Conservation (phyloP, 92 coral and sea anemone genomes). For the Epizoanthus illoricatus region DNA sequence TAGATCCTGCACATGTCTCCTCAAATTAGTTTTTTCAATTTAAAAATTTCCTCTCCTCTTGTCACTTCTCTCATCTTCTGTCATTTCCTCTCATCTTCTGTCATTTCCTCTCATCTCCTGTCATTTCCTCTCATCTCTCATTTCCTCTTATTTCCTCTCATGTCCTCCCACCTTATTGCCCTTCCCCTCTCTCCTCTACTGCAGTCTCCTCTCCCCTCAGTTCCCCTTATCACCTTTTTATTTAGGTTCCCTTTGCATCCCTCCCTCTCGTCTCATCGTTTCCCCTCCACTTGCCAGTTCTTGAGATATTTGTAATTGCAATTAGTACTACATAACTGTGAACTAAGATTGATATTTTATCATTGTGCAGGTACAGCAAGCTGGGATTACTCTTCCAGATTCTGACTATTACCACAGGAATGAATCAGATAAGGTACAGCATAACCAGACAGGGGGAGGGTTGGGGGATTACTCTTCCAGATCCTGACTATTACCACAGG, state of each 20-base stretch:
- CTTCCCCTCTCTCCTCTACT: not conserved
- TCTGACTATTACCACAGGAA: slow-evolving; percentile 81
- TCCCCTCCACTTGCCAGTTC: not conserved
- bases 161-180: not conserved
- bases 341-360: too few relatives aligned
- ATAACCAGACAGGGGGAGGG: too few relatives aligned
- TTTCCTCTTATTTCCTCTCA: not conserved
- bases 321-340: not conserved
- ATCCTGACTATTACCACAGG: slow-evolving; percentile 71
- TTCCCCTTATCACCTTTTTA: too few relatives aligned
- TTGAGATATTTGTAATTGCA: not conserved
- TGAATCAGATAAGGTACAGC: slow-evolving; percentile 69
- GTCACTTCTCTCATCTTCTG: not conserved
- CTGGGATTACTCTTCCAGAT: slow-evolving; percentile 94
- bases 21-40: too few relatives aligned
- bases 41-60: not conserved
- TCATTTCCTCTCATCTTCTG: not conserved
- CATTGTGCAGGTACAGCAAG: slow-evolving; percentile 81
- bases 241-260: not conserved
- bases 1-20: not conserved
- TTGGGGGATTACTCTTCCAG: slow-evolving; percentile 83
- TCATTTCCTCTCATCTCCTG: not conserved
- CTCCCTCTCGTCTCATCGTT: not conserved
- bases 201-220: not conserved
- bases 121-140: not conserved